Evolutionary conservation across 35 echinoderm and acorn worm genomes (phyloP), one percentile per base, ranked within the genome.

Genomic region (Chiridota heheva): DNA sequence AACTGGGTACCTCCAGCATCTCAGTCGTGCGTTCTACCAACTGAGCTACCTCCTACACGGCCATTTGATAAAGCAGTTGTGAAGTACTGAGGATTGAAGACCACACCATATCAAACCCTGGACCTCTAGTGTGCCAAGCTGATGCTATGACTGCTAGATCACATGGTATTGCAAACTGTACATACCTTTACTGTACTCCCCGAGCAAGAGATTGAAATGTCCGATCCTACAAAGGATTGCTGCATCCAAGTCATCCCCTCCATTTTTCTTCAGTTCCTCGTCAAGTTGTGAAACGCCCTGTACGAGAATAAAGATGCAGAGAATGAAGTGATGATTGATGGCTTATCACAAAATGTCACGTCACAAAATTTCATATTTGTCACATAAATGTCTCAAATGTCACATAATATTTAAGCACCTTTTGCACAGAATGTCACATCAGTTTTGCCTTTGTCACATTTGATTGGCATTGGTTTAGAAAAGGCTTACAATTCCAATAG

Each of bases 161-260:
- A 6, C 4, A 44, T 44, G 34, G 3, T 42, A 46, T 1, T 16
- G 28, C 2, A 33, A 78, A 0, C 0, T 26, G 41, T 31, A 42
- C 71, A 66, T 48, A 76, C 69, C 83, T 77, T 87, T 87, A 36
- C 47, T 67, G 69, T 78, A 87, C 66, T 87, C 84, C 34, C 61
- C 73, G 36, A 87, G 45, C 44, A 87, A 55, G 43, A 87, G 69
- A 57, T 87, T 72, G 28, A 87, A 77, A 64, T 87, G 84, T 42
- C 81, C 81, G 20, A 83, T 43, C 65, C 55, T 67, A 36, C 62
- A 70, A 33, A 69, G 56, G 20, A 69, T 60, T 55, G 63, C 53
- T 17, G 65, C n/a, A 56, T 83, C 81, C 65, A 83, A 36, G 40
- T 69, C 70, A 37, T 83, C 63, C 57, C 63, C 70, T 17, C 58